These are phyloP conservation scores for Chelonus formosanus DNA, from an alignment of 2,888 invertebrate species.

Conservation along the genomic window DNA sequence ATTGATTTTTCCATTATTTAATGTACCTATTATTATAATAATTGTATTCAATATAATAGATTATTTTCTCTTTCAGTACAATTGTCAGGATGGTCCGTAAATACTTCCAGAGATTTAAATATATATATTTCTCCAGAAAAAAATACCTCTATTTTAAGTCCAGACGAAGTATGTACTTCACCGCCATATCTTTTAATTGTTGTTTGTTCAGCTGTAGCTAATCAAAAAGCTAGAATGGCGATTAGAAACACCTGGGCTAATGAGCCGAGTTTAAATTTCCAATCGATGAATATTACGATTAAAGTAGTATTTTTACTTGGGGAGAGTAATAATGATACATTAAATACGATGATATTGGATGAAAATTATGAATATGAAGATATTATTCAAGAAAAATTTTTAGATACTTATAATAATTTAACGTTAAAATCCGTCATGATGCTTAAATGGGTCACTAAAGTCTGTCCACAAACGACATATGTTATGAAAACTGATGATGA, in stretches of 20 bases:
- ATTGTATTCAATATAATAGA: neutral
- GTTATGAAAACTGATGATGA: conserved; percentile 89
- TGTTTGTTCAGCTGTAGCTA: conserved; percentile 77
- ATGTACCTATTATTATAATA: too few relatives aligned
- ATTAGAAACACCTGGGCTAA: conserved; percentile 80
- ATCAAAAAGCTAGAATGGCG: conserved; percentile 73
- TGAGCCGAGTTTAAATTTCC: conserved; percentile 61
- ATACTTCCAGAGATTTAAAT: conserved; percentile 77
- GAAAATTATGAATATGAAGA: conserved; percentile 78
- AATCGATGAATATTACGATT: conserved; percentile 47
- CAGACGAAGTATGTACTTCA: conserved; percentile 68
- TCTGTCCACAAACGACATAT: conserved; percentile 73
- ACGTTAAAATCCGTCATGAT: conserved; percentile 87
- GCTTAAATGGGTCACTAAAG: conserved; percentile 80
- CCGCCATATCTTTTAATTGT: conserved; percentile 74
- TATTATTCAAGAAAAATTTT: conserved; percentile 83
- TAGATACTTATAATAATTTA: conserved; percentile 86
- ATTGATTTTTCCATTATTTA: too few relatives aligned
- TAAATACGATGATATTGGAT: conserved; percentile 70
- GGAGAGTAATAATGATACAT: conserved; percentile 68
- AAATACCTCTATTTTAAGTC: conserved; percentile 73
- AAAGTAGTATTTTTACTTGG: conserved; percentile 72
- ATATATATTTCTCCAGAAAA: conserved; percentile 78
- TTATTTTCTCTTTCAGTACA: conserved; percentile 51
- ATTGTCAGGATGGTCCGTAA: conserved; percentile 76